Evolutionary conservation across 2,888 invertebrate species (phyloP), one percentile per base, ranked within the genome.

Genomic region (Sminthurides aquaticus): DNA sequence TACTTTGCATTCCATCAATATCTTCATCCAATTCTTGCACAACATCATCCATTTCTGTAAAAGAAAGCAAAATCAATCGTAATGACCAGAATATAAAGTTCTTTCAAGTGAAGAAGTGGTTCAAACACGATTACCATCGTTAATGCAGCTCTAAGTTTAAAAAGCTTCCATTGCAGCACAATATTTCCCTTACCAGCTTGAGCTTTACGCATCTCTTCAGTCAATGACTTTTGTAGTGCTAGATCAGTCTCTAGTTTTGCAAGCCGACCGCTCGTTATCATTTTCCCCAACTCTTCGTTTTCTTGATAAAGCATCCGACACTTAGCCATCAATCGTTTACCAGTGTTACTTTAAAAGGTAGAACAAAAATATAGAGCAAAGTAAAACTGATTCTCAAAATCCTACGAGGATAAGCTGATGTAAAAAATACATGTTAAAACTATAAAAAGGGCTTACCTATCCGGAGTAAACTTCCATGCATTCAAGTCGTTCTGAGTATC

Each of bases 401-500:
- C 15, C 15, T 43, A 8, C 8, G 43, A 43, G 15, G 43, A 43
- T 43, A 43, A 43, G 43, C n/a, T n/a, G n/a, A n/a, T n/a, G n/a
- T n/a, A n/a, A n/a, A n/a, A n/a, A n/a, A n/a, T n/a, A n/a, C n/a
- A n/a, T n/a, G n/a, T n/a, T n/a, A n/a, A n/a, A n/a, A n/a, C n/a
- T n/a, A n/a, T n/a, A n/a, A n/a, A n/a, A n/a, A n/a, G n/a, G n/a
- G 26, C 20, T 62, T 78, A 86, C 86, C 86, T 96, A 80, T 98
- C 98, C n/a, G 97, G 95, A 18, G 97, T 97, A 80, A 98, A 98
- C 81, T 98, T 98, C 96, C 97, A 98, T 1, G 98, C 97, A 64
- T 92, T 90, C 56, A 98, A 83, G 82, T 98, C 98, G 80, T 93
- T 95, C 80, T 97, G 97, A 22, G 95, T 95, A 80, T 97, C 96